Evolutionary conservation across 92 coral and sea anemone species (phyloP), one percentile per base, ranked within the genome.

Genomic region (Ricordea florida): DNA sequence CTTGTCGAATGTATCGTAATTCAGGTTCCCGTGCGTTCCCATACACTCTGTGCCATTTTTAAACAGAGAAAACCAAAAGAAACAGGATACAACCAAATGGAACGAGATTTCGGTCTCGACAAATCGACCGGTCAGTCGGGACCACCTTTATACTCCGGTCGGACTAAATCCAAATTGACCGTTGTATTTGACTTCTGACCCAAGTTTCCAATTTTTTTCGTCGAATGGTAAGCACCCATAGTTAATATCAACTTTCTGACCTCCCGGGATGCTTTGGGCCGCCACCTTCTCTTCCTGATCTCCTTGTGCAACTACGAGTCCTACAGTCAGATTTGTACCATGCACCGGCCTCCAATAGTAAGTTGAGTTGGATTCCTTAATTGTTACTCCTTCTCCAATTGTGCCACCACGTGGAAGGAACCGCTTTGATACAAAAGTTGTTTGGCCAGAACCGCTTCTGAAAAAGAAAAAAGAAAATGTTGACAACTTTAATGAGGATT

Each of bases 261-360:
- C n/a, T n/a, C n/a, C n/a, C n/a, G 60, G 48, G 10, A 74, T 44
- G 1, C 55, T 16, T 28, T 45, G 61, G 49, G 23, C 60, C 20
- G 59, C 38, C 7, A 79, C 55, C 16, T 13, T 57, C 17, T 59
- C 63, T 0, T 35, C 44, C 40, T 69, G 62, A 26, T 61, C 85
- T 17, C 80, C 53, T 7, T 36, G 73, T 9, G 65, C 80, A 30
- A 84, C 45, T 49, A 77, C 89, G 15, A 84, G 46, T 8, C 74
- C 76, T 28, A 84, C 63, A 7, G 89, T 56, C 26, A 84, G 63
- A 13, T 47, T 37, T 10, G 89, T 84, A 10, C 63, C 70, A 0
- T 77, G 40, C n/a, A 84, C 70, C 17, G 85, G 66, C 18, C 33
- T 42, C 89, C 89, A 84, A 42, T 25, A 35, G 33, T 84, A 84